These are phyloP conservation scores for Gibbula magus DNA, from an alignment of 2,888 invertebrate species.

Conservation along the genomic window DNA sequence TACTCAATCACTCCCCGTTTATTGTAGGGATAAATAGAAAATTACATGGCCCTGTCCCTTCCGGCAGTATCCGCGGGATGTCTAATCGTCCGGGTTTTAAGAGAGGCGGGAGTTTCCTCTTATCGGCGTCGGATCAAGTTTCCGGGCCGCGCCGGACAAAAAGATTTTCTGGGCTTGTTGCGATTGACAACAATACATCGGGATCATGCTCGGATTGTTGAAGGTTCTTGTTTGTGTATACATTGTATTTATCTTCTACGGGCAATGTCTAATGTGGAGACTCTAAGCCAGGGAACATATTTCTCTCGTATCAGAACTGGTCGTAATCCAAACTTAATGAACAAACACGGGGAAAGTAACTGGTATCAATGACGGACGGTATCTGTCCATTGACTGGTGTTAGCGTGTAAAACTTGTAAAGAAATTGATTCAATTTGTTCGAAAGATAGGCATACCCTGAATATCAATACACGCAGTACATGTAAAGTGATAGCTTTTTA, in stretches of 20 bases:
- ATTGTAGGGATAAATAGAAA: not conserved
- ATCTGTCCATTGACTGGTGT: too few relatives aligned
- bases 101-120: not conserved
- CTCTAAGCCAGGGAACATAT: too few relatives aligned
- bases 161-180: not conserved
- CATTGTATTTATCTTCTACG: not conserved
- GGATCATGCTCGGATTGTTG: not conserved
- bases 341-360: too few relatives aligned
- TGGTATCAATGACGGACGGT: too few relatives aligned
- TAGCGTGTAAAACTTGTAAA: too few relatives aligned
- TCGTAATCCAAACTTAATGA: too few relatives aligned
- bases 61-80: not conserved
- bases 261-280: too few relatives aligned
- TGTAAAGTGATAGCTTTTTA: too few relatives aligned
- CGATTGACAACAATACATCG: not conserved
- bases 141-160: conserved; percentile 6
- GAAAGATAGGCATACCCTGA: too few relatives aligned
- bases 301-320: too few relatives aligned
- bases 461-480: too few relatives aligned
- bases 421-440: too few relatives aligned
- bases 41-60: not conserved
- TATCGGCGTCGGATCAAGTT: conserved; percentile 20
- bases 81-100: conserved; percentile 9
- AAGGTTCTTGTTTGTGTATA: not conserved
- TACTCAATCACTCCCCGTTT: not conserved